Base-by-base conservation (phyloP, 1,140 invertebrate species). In the Drosophila guanche region DNA sequence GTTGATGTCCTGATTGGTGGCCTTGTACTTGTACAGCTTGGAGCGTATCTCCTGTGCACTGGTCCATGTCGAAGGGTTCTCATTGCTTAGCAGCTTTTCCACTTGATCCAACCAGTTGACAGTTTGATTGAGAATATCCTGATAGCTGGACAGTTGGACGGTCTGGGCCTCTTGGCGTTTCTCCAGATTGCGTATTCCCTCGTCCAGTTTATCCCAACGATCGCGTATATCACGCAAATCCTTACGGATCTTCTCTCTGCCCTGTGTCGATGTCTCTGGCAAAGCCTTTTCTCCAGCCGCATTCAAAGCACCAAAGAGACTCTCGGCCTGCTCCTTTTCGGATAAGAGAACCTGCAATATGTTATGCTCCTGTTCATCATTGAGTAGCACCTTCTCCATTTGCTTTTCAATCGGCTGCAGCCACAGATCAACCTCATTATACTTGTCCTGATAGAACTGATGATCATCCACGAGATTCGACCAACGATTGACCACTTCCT, bases 401-500 rank as follows among this genome's bases (percentile, higher is more conserved):
- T 95, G 95, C 75, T 95, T 93, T 91, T 98, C 96, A 46, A 98
- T 92, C 2, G 94, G 94, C 48, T 93, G 93, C 10, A 98, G 84
- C 96, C 97, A 98, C 29, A 93, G 91, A 37, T 95, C 93, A n/a
- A 95, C 94, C 72, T 96, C 95, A 48, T 94, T 93, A 52, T 95
- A 92, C 90, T 96, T 95, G 43, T 96, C 95, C 70, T 95, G 94
- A 89, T 96, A 99, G 57, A 94, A 93, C 56, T 94, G 94, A 89
- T 98, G 97, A 77, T 98, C 96, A 29, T 96, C 95, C 0, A 97
- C 95, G 48, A 98, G 93, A 71, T 94, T 95, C 74, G 96, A 95
- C 95, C 96, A 98, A 59, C 96, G 95, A 76, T 95, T 96, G 4
- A 97, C 95, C 0, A 97, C 95, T 91, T 98, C 97, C 92, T 98